Conservation (phyloP, 2,113 vertebrate genomes). For the Lepus timidus region DNA sequence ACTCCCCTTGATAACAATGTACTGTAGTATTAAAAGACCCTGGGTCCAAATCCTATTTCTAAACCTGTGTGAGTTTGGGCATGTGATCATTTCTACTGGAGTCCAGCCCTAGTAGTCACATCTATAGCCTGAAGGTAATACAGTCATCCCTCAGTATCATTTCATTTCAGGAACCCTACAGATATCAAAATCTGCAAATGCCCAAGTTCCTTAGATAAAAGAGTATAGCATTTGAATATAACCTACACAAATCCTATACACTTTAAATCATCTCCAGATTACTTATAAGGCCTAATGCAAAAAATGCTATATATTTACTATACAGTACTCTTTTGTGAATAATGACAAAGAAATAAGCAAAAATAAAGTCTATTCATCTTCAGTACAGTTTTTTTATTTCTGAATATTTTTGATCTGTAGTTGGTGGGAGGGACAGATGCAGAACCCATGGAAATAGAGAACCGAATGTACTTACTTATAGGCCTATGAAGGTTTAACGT, state of each 20-base stretch:
- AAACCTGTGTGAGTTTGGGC: neutral
- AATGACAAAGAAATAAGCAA: neutral
- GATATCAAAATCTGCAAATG: neutral
- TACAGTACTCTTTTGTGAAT: neutral
- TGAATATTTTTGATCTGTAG: neutral
- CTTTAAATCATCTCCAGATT: neutral
- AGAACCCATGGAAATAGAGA: too few species aligned
- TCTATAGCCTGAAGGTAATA: neutral
- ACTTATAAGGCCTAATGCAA: neutral
- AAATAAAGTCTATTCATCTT: neutral
- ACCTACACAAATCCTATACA: neutral
- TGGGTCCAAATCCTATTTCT: neutral
- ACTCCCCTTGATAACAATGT: neutral
- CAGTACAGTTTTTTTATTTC: neutral
- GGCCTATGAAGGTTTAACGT: neutral
- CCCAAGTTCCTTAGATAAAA: neutral
- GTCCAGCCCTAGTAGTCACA: neutral
- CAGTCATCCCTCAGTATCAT: neutral
- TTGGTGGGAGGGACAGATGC: neutral
- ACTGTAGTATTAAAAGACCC: neutral
- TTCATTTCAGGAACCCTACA: neutral
- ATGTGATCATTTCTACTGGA: neutral
- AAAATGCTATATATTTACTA: neutral
- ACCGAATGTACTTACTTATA: neutral
- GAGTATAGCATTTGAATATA: neutral